Evolutionary conservation across 2,888 invertebrate species (phyloP).

Genomic region (Volucella inanis): DNA sequence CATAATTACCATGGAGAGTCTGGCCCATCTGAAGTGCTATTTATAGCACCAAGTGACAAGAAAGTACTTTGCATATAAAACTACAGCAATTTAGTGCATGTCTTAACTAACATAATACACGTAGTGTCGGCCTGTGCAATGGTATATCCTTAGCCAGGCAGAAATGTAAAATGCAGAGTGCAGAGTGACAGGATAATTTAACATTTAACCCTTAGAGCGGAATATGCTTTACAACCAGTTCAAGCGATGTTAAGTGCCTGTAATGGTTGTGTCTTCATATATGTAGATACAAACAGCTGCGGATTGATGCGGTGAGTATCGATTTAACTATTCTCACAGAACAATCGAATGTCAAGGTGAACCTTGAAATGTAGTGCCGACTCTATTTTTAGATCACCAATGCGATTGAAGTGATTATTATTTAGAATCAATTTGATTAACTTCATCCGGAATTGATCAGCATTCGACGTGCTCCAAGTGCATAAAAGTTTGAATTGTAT

Average conservation of each 20-base stretch:
- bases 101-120: conserved; percentile 44
- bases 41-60: conserved; percentile 65
- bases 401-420: too few relatives aligned
- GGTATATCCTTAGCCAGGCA: conserved; percentile 42
- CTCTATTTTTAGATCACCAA: background rate
- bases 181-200: conserved; percentile 70
- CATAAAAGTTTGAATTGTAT: too few relatives aligned
- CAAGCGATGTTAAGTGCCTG: conserved; percentile 43
- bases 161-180: too few relatives aligned
- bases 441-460: too few relatives aligned
- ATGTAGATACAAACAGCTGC: background rate
- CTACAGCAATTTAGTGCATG: conserved; percentile 55
- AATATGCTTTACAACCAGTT: conserved; percentile 41
- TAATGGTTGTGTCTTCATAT: conserved; percentile 65
- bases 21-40: conserved; percentile 54
- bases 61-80: conserved; percentile 61
- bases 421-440: too few relatives aligned
- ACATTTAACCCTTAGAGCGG: conserved; percentile 60
- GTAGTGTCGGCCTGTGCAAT: too few relatives aligned
- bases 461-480: too few relatives aligned
- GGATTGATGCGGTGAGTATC: conserved; percentile 21
- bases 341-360: conserved; percentile 1
- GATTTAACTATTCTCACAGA: conserved; percentile 20
- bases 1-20: conserved; percentile 49
- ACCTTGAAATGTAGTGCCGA: conserved; percentile 23